Conservation (phyloP, 2,888 invertebrate species). For the Theretra japonica region DNA sequence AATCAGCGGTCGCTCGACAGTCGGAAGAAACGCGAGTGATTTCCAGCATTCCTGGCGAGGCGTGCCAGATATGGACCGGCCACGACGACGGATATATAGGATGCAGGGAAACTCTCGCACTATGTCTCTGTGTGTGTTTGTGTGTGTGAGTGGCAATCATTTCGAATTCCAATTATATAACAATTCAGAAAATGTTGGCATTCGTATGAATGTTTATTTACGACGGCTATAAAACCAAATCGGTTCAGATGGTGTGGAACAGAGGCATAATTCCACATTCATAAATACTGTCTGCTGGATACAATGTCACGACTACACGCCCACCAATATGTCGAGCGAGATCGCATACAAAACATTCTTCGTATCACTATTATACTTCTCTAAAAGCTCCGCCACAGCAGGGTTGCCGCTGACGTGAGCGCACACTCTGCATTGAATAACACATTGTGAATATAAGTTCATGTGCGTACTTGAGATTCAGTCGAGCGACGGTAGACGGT, state of each 20-base stretch:
- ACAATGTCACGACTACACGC: not conserved
- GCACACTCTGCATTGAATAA: no score
- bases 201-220: slow-evolving; percentile 16
- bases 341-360: no score
- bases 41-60: not conserved
- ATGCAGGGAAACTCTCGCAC: not conserved
- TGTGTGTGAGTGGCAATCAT: not conserved
- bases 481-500: no score
- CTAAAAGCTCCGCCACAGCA: no score
- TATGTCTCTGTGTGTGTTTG: not conserved
- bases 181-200: slow-evolving; percentile 21
- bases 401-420: no score
- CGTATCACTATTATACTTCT: no score
- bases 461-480: no score
- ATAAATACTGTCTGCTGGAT: not conserved
- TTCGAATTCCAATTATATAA: slow-evolving; percentile 23
- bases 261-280: not conserved
- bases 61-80: not conserved
- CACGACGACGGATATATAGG: not conserved
- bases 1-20: not conserved
- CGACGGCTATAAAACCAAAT: slow-evolving; percentile 12
- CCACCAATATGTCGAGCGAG: not conserved
- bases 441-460: no score
- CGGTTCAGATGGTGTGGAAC: not conserved
- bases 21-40: not conserved